Base-by-base conservation (phyloP, 2,888 invertebrate species). In the Poecilus cupreus region DNA sequence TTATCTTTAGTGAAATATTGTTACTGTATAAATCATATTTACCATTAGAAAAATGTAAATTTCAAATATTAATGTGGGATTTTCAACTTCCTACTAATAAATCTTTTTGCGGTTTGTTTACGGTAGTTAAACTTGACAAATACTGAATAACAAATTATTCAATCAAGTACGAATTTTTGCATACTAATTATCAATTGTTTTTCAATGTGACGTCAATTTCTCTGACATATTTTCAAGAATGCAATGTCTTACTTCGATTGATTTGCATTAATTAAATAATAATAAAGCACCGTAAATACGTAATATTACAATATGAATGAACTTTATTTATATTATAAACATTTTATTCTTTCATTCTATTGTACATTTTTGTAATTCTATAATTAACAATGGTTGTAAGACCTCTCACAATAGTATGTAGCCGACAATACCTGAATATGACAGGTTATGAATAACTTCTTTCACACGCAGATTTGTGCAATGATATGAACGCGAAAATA, bases 391-490 rank as follows among this genome's bases (percentile, higher is more conserved):
- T 60, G 13, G 60, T 24, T 60, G 26, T 24, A 13, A 5, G 3
- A 24, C 13, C 24, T 22, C 60, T 22, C 57, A 39, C n/a, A 39
- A 39, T 8, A 0, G 3, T 43, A 10, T 10, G 24, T n/a, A n/a
- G 60, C 6, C 54, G 10, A 20, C 18, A 54, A 54, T 26, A 60
- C 26, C 60, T 60, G 60, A 1, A 13, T 5, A 6, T 60, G 60
- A 60, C 60, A 60, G 26, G 11, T 26, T 60, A n/a, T 26, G 60
- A 60, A 60, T 60, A 60, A 60, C 22, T n/a, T 60, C 60, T 60
- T 60, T 60, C 60, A 60, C 60, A 60, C 60, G 60, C 60, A 60
- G 60, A 26, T 60, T 60, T 60, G 26, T 13, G 13, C 24, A 60
- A 24, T 57, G 22, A 39, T n/a, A 39, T 2, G 43, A 24, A 60